phyloP scores from a whole-genome alignment of 2,888 invertebrate genomes.

The Pherbina coryleti region DNA sequence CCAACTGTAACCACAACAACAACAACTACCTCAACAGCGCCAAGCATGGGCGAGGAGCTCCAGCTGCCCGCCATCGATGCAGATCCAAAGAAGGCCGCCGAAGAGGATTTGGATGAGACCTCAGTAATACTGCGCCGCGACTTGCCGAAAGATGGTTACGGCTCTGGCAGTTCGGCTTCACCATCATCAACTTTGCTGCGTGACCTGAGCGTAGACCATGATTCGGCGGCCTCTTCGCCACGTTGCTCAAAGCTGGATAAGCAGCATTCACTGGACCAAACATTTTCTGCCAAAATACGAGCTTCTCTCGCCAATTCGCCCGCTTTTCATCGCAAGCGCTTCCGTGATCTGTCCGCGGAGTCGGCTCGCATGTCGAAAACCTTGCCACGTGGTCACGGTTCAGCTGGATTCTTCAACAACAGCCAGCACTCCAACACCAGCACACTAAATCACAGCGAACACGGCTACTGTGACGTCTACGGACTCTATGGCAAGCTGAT shows the following conservation, averaged over 20 bases:
- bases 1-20: slow-evolving; percentile 40
- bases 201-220: slow-evolving; percentile 54
- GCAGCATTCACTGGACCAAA: slow-evolving; percentile 74
- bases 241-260: slow-evolving; percentile 74
- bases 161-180: slow-evolving; percentile 49
- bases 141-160: slow-evolving; percentile 58
- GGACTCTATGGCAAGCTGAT: slow-evolving; percentile 90
- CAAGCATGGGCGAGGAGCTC: slow-evolving; percentile 65
- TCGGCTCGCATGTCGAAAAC: slow-evolving; percentile 79
- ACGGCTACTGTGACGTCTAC: slow-evolving; percentile 85
- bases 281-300: slow-evolving; percentile 73
- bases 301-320: slow-evolving; percentile 77
- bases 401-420: slow-evolving; percentile 58
- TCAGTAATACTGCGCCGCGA: slow-evolving; percentile 62
- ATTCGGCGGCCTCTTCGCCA: slow-evolving; percentile 57
- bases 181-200: slow-evolving; percentile 48
- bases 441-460: slow-evolving; percentile 75
- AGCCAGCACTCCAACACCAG: slow-evolving; percentile 72
- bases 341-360: slow-evolving; percentile 67
- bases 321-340: slow-evolving; percentile 74
- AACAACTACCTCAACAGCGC: slow-evolving; percentile 45
- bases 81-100: slow-evolving; percentile 62
- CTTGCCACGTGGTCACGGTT: slow-evolving; percentile 77
- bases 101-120: slow-evolving; percentile 64
- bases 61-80: slow-evolving; percentile 65